Percentiles rank a stretch among this genome's conserved stretches.
phyloP scores from a whole-genome alignment of 2,113 vertebrate species.

The Saccopteryx leptura region DNA sequence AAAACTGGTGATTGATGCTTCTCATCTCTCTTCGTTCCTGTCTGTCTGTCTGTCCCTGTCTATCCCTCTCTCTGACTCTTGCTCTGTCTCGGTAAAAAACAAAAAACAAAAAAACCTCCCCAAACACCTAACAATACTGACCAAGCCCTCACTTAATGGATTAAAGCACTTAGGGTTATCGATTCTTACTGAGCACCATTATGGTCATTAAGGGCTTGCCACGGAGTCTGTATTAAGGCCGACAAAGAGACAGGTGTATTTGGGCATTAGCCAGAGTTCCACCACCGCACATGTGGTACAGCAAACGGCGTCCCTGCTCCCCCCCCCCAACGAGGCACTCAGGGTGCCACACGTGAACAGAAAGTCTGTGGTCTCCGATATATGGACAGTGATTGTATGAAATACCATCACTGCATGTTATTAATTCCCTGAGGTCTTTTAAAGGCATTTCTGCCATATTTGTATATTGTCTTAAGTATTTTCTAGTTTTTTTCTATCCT shows the following conservation, averaged over 20 bases:
- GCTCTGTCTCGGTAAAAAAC: too few relatives aligned
- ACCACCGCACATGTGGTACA: background rate
- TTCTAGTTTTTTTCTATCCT: constrained; percentile 22
- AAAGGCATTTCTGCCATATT: background rate
- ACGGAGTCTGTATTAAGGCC: background rate
- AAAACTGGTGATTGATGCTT: too few relatives aligned
- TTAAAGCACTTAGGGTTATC: background rate
- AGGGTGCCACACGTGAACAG: background rate
- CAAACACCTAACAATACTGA: background rate
- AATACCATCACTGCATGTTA: background rate
- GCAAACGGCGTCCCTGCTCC: background rate
- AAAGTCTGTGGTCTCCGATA: background rate
- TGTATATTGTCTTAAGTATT: background rate
- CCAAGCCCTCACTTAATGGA: background rate
- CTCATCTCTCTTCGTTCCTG: too few relatives aligned
- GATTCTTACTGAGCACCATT: background rate
- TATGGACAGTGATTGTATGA: background rate
- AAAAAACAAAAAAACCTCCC: too few relatives aligned
- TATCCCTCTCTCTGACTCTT: too few relatives aligned
- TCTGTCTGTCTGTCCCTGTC: too few relatives aligned
- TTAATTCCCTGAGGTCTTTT: background rate
- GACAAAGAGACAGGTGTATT: background rate
- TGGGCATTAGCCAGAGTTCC: background rate
- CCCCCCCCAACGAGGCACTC: background rate
- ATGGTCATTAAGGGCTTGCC: background rate